Percentiles rank a stretch among this genome's conserved stretches.
phyloP scores from a whole-genome alignment of 2,113 vertebrate genomes.

The Ploceus nigricollis region DNA sequence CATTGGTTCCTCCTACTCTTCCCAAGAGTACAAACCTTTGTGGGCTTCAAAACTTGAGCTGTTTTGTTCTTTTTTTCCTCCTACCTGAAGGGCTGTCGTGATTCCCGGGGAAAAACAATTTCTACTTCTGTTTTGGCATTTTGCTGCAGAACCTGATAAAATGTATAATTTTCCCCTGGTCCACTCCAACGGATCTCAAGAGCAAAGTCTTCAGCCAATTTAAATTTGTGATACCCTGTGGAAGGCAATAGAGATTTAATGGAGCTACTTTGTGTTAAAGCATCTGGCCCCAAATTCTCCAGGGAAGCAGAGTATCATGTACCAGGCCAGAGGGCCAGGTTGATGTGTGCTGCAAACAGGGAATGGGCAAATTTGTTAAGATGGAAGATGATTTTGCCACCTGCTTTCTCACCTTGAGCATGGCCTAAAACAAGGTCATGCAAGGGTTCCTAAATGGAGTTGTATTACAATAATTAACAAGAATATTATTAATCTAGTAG shows the following conservation, averaged over 20 bases:
- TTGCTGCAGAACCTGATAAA: neutral
- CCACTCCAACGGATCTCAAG: neutral
- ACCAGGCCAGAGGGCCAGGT: slow-evolving; percentile 23
- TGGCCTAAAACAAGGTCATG: slow-evolving; percentile 31
- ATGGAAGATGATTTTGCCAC: slow-evolving; percentile 39
- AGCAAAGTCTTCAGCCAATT: neutral
- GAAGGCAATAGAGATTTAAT: slow-evolving; percentile 21
- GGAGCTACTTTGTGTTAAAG: neutral
- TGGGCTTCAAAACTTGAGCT: neutral
- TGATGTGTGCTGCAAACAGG: neutral
- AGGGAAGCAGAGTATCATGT: slow-evolving; percentile 34
- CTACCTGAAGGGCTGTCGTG: neutral
- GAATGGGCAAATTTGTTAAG: slow-evolving; percentile 25
- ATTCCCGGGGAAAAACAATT: neutral
- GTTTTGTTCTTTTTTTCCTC: neutral
- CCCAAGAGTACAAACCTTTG: neutral
- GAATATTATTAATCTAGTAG: neutral
- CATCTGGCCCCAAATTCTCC: slow-evolving; percentile 55
- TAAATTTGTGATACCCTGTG: neutral
- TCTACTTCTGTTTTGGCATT: neutral
- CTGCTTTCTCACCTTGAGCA: slow-evolving; percentile 43
- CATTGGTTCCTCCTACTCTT: neutral
- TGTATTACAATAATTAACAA: neutral
- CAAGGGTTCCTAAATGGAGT: neutral
- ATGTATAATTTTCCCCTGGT: neutral